These are phyloP conservation scores for Phylloscopus whistleri DNA, from an alignment of 2,113 vertebrate genomes.

Conservation along the genomic window DNA sequence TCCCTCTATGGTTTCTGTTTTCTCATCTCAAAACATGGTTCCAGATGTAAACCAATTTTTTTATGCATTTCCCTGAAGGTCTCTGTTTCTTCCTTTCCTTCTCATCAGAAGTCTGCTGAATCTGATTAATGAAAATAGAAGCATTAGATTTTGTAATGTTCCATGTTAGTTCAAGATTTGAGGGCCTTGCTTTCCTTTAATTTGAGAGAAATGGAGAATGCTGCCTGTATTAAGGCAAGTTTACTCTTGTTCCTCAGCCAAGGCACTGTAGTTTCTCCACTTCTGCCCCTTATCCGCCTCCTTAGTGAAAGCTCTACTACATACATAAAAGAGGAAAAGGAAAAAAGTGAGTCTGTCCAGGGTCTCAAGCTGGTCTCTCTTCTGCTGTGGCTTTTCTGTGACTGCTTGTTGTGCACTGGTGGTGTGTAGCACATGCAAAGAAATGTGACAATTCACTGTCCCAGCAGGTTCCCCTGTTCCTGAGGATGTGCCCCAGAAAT, in stretches of 20 bases:
- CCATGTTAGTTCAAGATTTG: neutral
- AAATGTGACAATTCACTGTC: neutral
- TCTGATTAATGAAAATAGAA: constrained; percentile 5
- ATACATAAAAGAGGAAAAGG: neutral
- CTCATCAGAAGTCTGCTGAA: neutral
- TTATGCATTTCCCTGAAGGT: neutral
- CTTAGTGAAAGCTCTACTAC: neutral
- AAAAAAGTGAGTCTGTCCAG: neutral
- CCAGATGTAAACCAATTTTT: neutral
- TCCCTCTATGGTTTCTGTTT: neutral
- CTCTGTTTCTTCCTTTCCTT: neutral
- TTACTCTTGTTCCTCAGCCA: neutral
- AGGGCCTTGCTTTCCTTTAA: neutral
- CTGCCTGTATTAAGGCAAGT: neutral
- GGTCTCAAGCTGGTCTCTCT: neutral
- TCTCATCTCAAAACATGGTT: neutral
- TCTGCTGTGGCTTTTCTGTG: neutral
- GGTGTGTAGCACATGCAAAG: neutral
- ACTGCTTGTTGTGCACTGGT: neutral
- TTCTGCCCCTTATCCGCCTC: neutral
- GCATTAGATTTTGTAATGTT: neutral
- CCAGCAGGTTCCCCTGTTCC: neutral
- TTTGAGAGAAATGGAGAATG: neutral
- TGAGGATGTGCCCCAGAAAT: neutral
- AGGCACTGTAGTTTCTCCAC: neutral